Base-by-base conservation (phyloP, 23 tunicate species). In the Corella eumyota region DNA sequence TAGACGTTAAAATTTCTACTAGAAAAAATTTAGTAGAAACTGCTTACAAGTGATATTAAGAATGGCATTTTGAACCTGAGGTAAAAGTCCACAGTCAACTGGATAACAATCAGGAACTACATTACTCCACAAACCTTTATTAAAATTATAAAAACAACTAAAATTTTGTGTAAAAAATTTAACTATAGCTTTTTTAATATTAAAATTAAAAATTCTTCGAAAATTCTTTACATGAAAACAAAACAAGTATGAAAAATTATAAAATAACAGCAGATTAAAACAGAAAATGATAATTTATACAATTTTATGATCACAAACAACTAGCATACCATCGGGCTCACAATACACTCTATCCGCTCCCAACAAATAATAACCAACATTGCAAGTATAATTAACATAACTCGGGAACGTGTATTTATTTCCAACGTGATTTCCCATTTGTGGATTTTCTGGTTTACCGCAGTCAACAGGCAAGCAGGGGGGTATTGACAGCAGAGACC, bases 381-480 rank as follows among this genome's bases (percentile, higher is more conserved):
- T 64, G 68, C 96, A 88, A 30, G 65, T 29, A 56, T 78, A 88
- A 30, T 54, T 66, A 6, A 88, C 58, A 17, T 29, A 2, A 1
- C 52, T 35, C 6, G 66, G 72, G 29, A 56, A 88, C 20, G 68
- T 69, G 69, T 50, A 78, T 24, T 20, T 61, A 21, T 62, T 45
- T 21, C 88, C 96, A 17, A 19, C 51, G 38, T 50, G 62, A 48
- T 35, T 25, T 0, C 96, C 96, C 46, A 78, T 44, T 19, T 44
- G 15, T 20, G 77, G 68, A 9, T 37, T 29, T 6, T 53, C 45
- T 21, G 96, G 96, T 25, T 47, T 28, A 23, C 74, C 81, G 36
- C 96, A 88, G 4, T 77, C 45, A 19, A 64, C 81, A 5, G 96
- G 96, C 2, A 54, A 53, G 34, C 96, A 88, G 30, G 48, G 50